Percentiles rank a stretch among this genome's conserved stretches.
Evolutionary conservation across 2,888 invertebrate genomes (phyloP).

Genomic region (Monopis laevigella): DNA sequence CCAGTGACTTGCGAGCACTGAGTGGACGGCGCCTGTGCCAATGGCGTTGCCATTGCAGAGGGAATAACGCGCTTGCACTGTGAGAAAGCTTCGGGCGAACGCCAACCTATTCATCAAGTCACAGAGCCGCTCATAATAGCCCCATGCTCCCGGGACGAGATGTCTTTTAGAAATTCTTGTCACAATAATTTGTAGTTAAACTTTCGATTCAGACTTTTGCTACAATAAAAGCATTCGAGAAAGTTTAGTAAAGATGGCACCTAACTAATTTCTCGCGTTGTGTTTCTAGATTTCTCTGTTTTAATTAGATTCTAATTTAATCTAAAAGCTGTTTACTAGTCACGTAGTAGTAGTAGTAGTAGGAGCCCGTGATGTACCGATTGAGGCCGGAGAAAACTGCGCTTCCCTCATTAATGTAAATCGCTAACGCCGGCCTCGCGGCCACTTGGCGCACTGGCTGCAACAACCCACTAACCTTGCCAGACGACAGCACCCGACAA

Average conservation of each 20-base stretch:
- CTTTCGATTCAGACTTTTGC: too few species aligned
- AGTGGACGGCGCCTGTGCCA: slow-evolving; percentile 16
- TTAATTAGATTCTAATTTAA: slow-evolving; percentile 29
- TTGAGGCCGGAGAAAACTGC: slow-evolving; percentile 47
- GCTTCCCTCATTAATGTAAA: slow-evolving; percentile 55
- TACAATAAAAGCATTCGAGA: too few species aligned
- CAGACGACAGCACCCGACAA: slow-evolving; percentile 24
- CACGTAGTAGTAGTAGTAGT: slow-evolving; percentile 43
- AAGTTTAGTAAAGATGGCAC: too few species aligned
- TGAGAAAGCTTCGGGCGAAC: slow-evolving; percentile 19
- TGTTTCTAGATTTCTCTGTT: too few species aligned
- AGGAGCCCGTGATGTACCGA: slow-evolving; percentile 34
- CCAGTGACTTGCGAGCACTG: slow-evolving; percentile 16
- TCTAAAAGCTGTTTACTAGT: slow-evolving; percentile 25
- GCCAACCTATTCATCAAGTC: slow-evolving; percentile 21
- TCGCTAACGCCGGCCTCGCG: slow-evolving; percentile 30
- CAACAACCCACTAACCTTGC: slow-evolving; percentile 54
- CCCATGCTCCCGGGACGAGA: slow-evolving; percentile 14
- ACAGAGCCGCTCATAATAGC: slow-evolving; percentile 13
- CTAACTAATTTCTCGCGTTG: slow-evolving; percentile 2
- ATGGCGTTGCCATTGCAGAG: slow-evolving; percentile 19
- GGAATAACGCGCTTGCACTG: slow-evolving; percentile 16
- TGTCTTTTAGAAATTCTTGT: slow-evolving; percentile 3
- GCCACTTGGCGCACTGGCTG: slow-evolving; percentile 23
- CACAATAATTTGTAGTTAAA: too few species aligned